Conservation (phyloP, 2,113 vertebrate species). For the Callorhinus ursinus region DNA sequence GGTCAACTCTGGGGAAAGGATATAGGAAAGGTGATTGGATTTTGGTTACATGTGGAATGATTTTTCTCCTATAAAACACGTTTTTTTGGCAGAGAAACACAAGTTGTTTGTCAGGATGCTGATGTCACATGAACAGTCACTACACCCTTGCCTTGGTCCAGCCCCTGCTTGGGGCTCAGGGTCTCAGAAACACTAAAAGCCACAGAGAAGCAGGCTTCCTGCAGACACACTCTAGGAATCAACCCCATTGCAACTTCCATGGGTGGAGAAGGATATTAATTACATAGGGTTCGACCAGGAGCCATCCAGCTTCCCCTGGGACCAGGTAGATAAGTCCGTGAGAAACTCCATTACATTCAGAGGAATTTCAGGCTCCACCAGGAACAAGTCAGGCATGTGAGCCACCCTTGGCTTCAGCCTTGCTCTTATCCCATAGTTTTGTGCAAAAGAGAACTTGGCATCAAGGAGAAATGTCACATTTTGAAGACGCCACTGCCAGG, state of each 20-base stretch:
- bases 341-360: not conserved
- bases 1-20: not conserved
- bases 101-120: not conserved
- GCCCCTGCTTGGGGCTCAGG: fast-evolving
- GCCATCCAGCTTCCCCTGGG: not conserved
- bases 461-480: not conserved
- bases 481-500: not conserved
- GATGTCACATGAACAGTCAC: not conserved
- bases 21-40: not conserved
- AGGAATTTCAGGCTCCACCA: not conserved
- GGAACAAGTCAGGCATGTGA: not conserved
- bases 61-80: not conserved
- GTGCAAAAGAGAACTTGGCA: not conserved
- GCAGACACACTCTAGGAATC: not conserved
- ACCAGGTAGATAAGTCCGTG: not conserved
- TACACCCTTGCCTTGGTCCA: not conserved
- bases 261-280: not conserved
- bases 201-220: not conserved
- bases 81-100: not conserved
- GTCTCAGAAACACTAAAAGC: not conserved
- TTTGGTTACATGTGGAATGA: not conserved
- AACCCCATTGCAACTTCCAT: not conserved
- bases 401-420: not conserved
- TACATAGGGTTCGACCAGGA: not conserved
- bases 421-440: not conserved